Conservation (phyloP, 2,113 vertebrate species). For the Rhinolophus sinicus region DNA sequence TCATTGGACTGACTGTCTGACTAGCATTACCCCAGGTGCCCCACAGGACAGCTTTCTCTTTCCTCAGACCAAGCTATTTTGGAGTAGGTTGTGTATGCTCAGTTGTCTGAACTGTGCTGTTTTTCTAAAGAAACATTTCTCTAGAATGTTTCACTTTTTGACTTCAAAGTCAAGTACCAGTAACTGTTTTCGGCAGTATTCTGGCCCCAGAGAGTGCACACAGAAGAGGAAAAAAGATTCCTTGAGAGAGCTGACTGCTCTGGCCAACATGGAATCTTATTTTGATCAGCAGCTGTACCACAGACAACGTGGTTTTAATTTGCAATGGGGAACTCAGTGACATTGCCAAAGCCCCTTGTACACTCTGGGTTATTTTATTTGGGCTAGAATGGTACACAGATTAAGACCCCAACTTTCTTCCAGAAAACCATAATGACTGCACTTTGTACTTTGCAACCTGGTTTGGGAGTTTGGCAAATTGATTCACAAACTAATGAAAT, state of each 20-base stretch:
- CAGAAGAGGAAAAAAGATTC: neutral
- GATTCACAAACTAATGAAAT: neutral
- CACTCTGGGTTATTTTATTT: conserved; percentile 29
- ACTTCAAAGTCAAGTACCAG: neutral
- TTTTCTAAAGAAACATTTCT: neutral
- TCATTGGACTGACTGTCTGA: neutral
- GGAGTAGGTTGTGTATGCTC: neutral
- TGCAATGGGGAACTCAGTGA: neutral
- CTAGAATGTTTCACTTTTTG: neutral
- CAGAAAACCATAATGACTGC: neutral
- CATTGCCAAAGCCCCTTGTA: conserved; percentile 51
- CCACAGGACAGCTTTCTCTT: neutral
- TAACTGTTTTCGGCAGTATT: neutral
- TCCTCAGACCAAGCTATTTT: neutral
- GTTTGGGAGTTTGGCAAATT: conserved; percentile 23
- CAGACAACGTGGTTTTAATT: conserved; percentile 1
- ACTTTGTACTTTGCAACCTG: neutral
- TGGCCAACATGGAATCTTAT: conserved; percentile 10
- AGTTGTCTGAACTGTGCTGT: neutral
- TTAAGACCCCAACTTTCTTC: conserved; percentile 1
- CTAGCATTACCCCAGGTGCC: neutral
- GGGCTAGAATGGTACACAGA: conserved; percentile 33
- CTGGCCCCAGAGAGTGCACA: neutral
- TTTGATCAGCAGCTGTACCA: neutral
- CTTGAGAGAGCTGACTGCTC: neutral